phyloP scores from a whole-genome alignment of 2,888 invertebrate species.

The Euplexia lucipara region DNA sequence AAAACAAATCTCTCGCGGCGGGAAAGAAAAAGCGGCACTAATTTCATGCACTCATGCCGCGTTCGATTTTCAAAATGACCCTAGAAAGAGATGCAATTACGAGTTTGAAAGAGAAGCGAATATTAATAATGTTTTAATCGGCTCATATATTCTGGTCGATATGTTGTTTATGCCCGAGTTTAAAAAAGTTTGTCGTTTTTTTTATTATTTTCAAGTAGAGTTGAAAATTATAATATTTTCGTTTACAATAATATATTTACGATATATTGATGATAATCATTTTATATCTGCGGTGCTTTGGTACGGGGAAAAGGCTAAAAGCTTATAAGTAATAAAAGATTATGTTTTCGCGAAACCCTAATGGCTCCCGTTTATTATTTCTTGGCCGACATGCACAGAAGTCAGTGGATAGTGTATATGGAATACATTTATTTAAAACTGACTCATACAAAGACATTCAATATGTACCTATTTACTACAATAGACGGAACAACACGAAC shows the following conservation, averaged over 20 bases:
- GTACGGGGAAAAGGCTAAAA: conserved; percentile 20
- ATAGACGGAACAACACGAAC: no score
- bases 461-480: no score
- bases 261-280: conserved; percentile 51
- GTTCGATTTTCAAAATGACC: conserved; percentile 87
- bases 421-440: conserved; percentile 11
- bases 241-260: conserved; percentile 58
- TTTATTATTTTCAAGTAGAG: conserved; percentile 55
- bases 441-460: no score
- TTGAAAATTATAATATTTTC: conserved; percentile 63
- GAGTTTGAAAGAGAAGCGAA: conserved; percentile 65
- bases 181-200: conserved; percentile 64
- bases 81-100: conserved; percentile 65
- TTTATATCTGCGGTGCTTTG: conserved; percentile 49
- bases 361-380: conserved; percentile 27
- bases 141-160: conserved; percentile 85
- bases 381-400: conserved; percentile 17
- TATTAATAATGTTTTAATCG: conserved; percentile 89
- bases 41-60: conserved; percentile 87
- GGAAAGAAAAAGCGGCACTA: conserved; percentile 89
- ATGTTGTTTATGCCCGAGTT: conserved; percentile 80
- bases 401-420: background rate
- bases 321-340: conserved; percentile 26
- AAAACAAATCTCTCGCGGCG: conserved; percentile 82
- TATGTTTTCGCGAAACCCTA: conserved; percentile 26